A percentile compares a stretch with the other conserved stretches of the same genome.
phyloP scores from a whole-genome alignment of 2,888 invertebrate species.

The Limnephilus lunatus region DNA sequence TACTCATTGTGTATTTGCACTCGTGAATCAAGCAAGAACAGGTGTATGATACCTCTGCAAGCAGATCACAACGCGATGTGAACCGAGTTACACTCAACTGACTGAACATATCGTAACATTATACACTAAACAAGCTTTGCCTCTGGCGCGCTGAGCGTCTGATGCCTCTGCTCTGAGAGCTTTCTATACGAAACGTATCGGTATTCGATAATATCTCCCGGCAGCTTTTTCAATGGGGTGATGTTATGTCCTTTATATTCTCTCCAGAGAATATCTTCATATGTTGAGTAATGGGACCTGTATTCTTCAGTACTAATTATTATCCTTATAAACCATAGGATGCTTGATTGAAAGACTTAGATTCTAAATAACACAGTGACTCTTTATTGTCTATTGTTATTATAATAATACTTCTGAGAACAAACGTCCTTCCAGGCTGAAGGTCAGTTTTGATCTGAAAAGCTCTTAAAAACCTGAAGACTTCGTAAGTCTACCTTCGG shows the following conservation, averaged over 20 bases:
- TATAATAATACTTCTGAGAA: too few species aligned
- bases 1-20: background rate
- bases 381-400: too few species aligned
- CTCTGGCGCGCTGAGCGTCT: background rate
- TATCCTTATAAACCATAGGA: too few species aligned
- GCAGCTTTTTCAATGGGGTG: background rate
- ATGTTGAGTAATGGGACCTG: too few species aligned
- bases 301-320: too few species aligned
- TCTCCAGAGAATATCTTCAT: too few species aligned
- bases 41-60: background rate
- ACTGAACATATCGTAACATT: background rate
- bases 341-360: too few species aligned
- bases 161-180: conserved; percentile 12
- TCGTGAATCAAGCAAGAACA: background rate
- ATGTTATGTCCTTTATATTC: background rate
- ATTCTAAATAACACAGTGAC: too few species aligned
- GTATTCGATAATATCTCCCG: background rate
- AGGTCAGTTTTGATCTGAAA: too few species aligned
- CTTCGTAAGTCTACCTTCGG: too few species aligned
- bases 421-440: too few species aligned
- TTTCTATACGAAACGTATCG: conserved; percentile 3
- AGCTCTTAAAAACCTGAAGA: too few species aligned
- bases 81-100: background rate
- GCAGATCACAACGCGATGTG: background rate
- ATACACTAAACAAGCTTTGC: conserved; percentile 18